Evolutionary conservation across 2,113 vertebrate genomes (phyloP).

Genomic region (sheep (Ovis aries)): DNA sequence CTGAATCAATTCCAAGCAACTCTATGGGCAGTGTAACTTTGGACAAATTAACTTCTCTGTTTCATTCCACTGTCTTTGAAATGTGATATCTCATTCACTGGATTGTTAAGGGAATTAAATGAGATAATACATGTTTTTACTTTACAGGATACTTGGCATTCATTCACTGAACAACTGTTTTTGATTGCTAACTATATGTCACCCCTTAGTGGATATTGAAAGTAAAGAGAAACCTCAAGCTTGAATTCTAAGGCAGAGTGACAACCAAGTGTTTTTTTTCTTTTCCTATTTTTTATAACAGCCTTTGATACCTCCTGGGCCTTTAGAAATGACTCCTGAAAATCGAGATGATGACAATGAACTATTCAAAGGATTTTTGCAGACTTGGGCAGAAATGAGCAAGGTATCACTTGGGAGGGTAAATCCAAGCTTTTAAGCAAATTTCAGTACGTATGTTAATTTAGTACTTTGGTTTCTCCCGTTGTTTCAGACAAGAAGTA

Average conservation of each 20-base stretch:
- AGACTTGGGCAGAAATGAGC: constrained; percentile 74
- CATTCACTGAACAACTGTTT: not conserved
- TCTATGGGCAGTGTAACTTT: not conserved
- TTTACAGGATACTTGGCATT: not conserved
- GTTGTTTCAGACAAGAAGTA: constrained; percentile 56
- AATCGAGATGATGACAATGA: constrained; percentile 2
- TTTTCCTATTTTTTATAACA: constrained; percentile 44
- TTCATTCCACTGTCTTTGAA: not conserved
- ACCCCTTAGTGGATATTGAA: not conserved
- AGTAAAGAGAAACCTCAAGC: constrained; percentile 5
- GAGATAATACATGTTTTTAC: not conserved
- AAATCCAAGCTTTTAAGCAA: not conserved
- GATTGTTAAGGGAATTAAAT: not conserved
- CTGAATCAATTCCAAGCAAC: not conserved
- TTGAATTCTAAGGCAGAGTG: not conserved
- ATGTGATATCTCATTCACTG: not conserved
- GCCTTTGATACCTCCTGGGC: constrained; percentile 74
- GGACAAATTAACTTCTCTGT: not conserved
- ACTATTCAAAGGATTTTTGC: constrained; percentile 64
- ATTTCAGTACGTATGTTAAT: not conserved
- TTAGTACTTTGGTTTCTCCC: not conserved
- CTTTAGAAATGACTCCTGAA: constrained; percentile 79
- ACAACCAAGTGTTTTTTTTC: not conserved
- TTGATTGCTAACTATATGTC: not conserved
- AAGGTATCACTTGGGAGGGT: constrained; percentile 66